phyloP scores from a whole-genome alignment of 1,140 invertebrate genomes.

The Panonychus citri region DNA sequence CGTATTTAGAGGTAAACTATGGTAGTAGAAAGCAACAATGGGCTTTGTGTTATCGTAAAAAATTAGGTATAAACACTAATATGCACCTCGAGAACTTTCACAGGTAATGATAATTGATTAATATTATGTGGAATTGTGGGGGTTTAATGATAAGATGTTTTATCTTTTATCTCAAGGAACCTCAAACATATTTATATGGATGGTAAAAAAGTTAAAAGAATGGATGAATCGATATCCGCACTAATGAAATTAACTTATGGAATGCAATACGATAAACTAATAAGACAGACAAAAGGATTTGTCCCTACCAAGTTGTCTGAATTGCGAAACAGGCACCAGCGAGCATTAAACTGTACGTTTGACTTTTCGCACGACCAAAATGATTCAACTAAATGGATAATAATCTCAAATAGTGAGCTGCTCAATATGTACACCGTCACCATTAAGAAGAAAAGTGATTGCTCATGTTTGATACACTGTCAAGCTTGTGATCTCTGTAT shows the following conservation, averaged over 20 bases:
- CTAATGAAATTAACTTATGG: not conserved
- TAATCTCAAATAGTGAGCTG: not conserved
- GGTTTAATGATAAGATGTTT: too few relatives aligned
- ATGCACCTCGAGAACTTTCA: not conserved
- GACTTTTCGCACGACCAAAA: not conserved
- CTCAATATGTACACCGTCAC: not conserved
- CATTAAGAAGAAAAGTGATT: not conserved
- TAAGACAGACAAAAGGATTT: not conserved
- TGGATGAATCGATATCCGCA: not conserved
- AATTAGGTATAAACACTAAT: not conserved
- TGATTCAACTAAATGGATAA: not conserved
- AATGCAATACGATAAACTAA: not conserved
- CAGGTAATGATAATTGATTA: not conserved
- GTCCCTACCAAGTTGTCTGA: not conserved
- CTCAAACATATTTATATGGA: not conserved
- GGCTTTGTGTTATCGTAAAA: not conserved
- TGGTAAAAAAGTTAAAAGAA: not conserved
- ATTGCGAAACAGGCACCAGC: not conserved
- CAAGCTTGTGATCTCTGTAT: not conserved
- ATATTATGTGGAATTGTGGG: too few relatives aligned
- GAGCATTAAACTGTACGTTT: not conserved
- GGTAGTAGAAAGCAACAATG: not conserved
- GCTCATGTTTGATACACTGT: not conserved
- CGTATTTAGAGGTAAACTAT: too few relatives aligned
- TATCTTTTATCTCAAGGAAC: not conserved